These are phyloP conservation scores for Pogoniulus pusillus DNA, from an alignment of 2,797 vertebrate species.

Conservation along the genomic window DNA sequence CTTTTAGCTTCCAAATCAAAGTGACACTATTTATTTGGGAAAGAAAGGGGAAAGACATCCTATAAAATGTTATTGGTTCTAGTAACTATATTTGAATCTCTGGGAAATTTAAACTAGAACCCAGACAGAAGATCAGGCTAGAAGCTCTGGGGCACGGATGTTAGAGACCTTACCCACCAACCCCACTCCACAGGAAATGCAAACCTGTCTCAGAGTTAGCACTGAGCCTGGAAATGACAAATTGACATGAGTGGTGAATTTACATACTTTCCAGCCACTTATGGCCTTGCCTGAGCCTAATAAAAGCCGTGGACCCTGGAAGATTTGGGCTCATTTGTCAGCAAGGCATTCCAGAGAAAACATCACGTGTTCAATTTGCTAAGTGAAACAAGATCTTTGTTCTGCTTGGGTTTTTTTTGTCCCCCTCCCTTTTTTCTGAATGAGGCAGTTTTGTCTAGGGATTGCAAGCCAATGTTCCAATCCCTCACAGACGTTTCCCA, in stretches of 20 bases:
- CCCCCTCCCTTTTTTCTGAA: conserved; percentile 33
- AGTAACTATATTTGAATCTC: too few species aligned
- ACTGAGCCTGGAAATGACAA: conserved; percentile 18
- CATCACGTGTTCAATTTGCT: conserved; percentile 37
- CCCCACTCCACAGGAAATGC: not conserved
- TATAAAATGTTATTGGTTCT: too few species aligned
- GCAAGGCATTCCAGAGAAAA: conserved; percentile 59
- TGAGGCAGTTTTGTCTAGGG: conserved; percentile 54
- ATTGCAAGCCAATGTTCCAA: conserved; percentile 60
- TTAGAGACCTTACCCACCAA: not conserved
- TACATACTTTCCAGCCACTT: conserved; percentile 38
- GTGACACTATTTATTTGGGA: too few species aligned
- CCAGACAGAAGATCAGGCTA: not conserved
- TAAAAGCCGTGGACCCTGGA: conserved; percentile 37
- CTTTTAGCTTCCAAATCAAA: too few species aligned
- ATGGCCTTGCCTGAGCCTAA: conserved; percentile 15
- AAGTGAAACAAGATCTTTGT: conserved; percentile 64
- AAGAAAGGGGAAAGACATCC: too few species aligned
- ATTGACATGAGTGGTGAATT: conserved; percentile 11
- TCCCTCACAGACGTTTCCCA: conserved; percentile 61
- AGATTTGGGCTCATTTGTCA: conserved; percentile 26
- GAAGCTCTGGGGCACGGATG: not conserved
- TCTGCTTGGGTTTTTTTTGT: not conserved
- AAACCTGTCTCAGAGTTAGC: not conserved
- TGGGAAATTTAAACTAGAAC: too few species aligned